Conservation (phyloP, 1,140 invertebrate genomes). For the Teleopsis dalmanni region DNA sequence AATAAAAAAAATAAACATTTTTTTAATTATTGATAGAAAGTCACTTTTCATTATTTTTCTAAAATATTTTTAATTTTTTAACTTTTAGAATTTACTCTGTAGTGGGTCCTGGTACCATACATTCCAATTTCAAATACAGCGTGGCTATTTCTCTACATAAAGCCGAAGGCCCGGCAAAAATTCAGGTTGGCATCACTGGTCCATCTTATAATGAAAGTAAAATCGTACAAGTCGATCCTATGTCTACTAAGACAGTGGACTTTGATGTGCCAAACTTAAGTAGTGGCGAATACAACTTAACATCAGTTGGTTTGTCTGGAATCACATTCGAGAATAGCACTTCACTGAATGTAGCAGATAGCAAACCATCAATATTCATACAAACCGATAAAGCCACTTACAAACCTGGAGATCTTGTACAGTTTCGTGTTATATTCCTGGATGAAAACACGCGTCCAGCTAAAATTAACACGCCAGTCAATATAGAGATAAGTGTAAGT, state of each 20-base stretch:
- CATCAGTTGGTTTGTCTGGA: slow-evolving; percentile 62
- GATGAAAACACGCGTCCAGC: slow-evolving; percentile 64
- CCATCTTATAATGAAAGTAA: slow-evolving; percentile 61
- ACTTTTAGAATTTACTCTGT: slow-evolving; percentile 63
- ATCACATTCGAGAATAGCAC: slow-evolving; percentile 67
- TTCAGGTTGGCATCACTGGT: slow-evolving; percentile 66
- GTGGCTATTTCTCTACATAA: slow-evolving; percentile 63
- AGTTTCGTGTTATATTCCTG: slow-evolving; percentile 77
- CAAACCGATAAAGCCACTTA: slow-evolving; percentile 94
- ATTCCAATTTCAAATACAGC: slow-evolving; percentile 76
- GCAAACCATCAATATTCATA: slow-evolving; percentile 83
- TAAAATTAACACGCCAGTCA: slow-evolving; percentile 33
- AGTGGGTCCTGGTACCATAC: slow-evolving; percentile 68
- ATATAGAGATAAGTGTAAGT: slow-evolving; percentile 18
- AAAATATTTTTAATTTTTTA: no score
- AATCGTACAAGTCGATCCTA: slow-evolving; percentile 58
- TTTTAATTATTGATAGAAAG: no score
- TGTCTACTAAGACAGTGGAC: slow-evolving; percentile 58
- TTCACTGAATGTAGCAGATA: slow-evolving; percentile 65
- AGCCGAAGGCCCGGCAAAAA: slow-evolving; percentile 52
- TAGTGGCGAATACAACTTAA: slow-evolving; percentile 68
- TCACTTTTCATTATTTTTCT: no score
- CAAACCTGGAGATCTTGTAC: slow-evolving; percentile 75
- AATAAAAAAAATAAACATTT: no score
- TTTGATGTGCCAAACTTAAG: slow-evolving; percentile 61